These are phyloP conservation scores for Notolepis coatsorum DNA, from an alignment of 2,797 vertebrate genomes.

Conservation along the genomic window DNA sequence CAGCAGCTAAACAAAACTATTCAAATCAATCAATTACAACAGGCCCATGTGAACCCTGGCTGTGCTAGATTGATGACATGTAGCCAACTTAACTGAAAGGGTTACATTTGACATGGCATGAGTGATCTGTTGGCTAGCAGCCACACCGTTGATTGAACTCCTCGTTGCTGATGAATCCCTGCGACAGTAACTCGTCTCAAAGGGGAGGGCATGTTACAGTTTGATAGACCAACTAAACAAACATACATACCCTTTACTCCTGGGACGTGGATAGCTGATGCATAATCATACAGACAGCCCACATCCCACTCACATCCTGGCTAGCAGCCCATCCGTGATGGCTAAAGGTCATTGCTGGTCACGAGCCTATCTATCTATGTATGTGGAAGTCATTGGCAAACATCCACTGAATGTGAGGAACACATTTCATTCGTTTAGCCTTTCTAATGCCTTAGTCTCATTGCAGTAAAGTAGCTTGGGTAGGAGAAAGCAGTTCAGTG, in stretches of 20 bases:
- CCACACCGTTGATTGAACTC: conserved; percentile 50
- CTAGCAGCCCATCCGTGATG: conserved; percentile 25
- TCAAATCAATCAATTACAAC: conserved; percentile 20
- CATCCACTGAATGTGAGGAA: conserved; percentile 22
- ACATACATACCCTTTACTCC: conserved; percentile 43
- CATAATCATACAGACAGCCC: conserved; percentile 38
- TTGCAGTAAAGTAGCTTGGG: not conserved
- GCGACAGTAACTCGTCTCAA: conserved; percentile 49
- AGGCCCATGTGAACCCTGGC: conserved; percentile 16
- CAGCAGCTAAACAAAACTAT: conserved; percentile 9
- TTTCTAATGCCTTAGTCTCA: conserved; percentile 21
- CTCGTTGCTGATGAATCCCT: conserved; percentile 32
- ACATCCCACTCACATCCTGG: conserved; percentile 35
- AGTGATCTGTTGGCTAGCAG: conserved; percentile 40
- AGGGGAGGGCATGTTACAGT: conserved; percentile 49
- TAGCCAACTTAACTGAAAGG: conserved; percentile 31
- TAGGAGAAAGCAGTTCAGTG: conserved; percentile 4
- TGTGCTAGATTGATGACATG: conserved; percentile 16
- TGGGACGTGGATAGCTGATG: conserved; percentile 37
- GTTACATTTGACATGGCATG: conserved; percentile 21
- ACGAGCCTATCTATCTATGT: not conserved
- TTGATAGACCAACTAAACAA: conserved; percentile 34
- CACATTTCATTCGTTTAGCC: conserved; percentile 30
- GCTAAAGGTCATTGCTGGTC: conserved; percentile 26
- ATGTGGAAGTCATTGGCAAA: conserved; percentile 35